A percentile compares a stretch with the other conserved stretches of the same genome.
phyloP scores from a whole-genome alignment of 2,888 invertebrate species.

The Homarus gammarus region DNA sequence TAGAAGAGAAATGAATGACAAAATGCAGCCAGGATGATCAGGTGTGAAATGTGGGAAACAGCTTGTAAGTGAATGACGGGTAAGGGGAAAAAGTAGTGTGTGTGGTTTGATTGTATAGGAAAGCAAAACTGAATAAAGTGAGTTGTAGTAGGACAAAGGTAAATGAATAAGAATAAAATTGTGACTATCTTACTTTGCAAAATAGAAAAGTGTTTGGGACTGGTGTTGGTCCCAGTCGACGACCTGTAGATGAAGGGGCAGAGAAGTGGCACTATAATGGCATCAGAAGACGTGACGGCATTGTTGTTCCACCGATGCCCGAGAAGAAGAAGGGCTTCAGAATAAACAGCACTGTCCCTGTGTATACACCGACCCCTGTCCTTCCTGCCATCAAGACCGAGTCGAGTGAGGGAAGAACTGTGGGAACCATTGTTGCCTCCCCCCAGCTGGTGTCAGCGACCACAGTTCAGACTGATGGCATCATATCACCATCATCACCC shows the following conservation, averaged over 20 bases:
- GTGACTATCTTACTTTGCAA: too few relatives aligned
- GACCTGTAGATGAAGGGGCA: conserved; percentile 77
- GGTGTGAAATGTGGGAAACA: too few relatives aligned
- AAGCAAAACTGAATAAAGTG: too few relatives aligned
- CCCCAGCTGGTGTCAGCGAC: conserved; percentile 47
- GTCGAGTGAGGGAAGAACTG: conserved; percentile 39
- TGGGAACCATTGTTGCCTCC: conserved; percentile 2
- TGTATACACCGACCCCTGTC: conserved; percentile 64
- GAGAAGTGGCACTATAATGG: conserved; percentile 79
- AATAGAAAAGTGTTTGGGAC: conserved; percentile 89
- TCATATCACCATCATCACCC: conserved; percentile 85
- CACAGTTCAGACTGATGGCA: conserved; percentile 73
- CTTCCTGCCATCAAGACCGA: conserved; percentile 49
- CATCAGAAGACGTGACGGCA: conserved; percentile 72
- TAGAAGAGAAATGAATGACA: too few relatives aligned
- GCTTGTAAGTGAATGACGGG: too few relatives aligned
- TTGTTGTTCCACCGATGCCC: conserved; percentile 65
- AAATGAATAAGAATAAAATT: too few relatives aligned
- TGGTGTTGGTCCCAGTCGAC: conserved; percentile 87
- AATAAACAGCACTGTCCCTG: conserved; percentile 34
- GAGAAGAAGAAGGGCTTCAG: conserved; percentile 58
- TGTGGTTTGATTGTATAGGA: too few relatives aligned
- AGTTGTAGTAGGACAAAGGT: too few relatives aligned
- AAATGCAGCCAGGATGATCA: too few relatives aligned
- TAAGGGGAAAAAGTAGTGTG: too few relatives aligned